These are phyloP conservation scores for Neosilurus mollespiculum DNA, from an alignment of 2,797 vertebrate genomes.

Conservation along the genomic window DNA sequence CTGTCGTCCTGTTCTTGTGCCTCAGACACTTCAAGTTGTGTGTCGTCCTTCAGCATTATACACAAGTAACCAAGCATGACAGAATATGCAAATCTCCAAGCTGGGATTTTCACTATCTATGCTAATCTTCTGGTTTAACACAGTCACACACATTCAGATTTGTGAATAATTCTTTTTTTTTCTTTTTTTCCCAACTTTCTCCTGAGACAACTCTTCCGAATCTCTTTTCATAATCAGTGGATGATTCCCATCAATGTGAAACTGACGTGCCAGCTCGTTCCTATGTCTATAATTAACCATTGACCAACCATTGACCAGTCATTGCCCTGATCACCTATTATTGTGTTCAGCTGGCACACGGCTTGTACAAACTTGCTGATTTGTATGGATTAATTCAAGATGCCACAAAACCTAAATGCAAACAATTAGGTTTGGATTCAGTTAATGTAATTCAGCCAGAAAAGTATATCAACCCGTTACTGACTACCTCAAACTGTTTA, in stretches of 20 bases:
- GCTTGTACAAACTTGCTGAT: background rate
- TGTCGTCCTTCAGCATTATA: constrained; percentile 62
- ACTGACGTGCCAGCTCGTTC: background rate
- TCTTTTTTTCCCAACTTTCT: background rate
- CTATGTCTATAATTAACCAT: background rate
- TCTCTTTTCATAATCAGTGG: background rate
- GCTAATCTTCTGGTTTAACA: constrained; percentile 66
- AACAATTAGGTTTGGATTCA: background rate
- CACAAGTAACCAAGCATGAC: constrained; percentile 62
- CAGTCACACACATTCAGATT: constrained; percentile 25
- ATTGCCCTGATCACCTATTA: background rate
- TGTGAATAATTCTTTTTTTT: background rate
- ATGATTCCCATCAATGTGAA: background rate
- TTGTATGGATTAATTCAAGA: background rate
- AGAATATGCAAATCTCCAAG: constrained; percentile 64
- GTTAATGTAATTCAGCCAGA: background rate
- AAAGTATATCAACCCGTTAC: background rate
- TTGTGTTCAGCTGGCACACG: background rate
- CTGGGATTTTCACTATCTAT: constrained; percentile 51
- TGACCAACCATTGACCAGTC: background rate
- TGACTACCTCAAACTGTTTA: background rate
- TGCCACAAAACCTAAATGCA: background rate
- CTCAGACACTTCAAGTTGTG: constrained; percentile 59
- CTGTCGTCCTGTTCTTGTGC: constrained; percentile 38
- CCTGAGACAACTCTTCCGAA: background rate